Percentiles rank a stretch among this genome's conserved stretches.
Conservation (phyloP, 2,113 vertebrate species). For the Sinocyclocheilus grahami region DNA sequence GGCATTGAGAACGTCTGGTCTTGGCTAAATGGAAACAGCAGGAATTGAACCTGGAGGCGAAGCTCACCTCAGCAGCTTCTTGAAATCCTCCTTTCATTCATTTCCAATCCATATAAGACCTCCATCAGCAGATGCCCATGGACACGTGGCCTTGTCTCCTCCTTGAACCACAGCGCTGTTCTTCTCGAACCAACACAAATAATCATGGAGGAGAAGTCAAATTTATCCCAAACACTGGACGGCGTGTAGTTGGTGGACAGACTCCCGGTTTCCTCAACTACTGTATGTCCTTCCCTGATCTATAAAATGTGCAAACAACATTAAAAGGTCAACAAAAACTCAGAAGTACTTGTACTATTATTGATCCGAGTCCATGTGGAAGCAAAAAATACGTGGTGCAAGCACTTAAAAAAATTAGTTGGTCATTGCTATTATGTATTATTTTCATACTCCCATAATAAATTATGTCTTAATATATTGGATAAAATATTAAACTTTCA, state of each 20-base stretch:
- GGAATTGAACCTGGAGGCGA: neutral
- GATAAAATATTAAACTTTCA: neutral
- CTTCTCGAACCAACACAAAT: conserved; percentile 38
- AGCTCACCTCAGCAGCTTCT: conserved; percentile 6
- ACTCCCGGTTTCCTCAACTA: neutral
- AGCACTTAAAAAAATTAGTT: neutral
- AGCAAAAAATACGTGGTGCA: neutral
- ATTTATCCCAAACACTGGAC: conserved; percentile 34
- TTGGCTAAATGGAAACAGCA: conserved; percentile 10
- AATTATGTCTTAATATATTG: neutral
- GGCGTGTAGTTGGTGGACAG: neutral
- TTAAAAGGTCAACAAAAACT: conserved; percentile 10
- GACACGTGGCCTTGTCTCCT: conserved; percentile 24
- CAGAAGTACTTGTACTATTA: conserved; percentile 4
- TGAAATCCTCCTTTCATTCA: neutral
- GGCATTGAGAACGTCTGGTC: neutral
- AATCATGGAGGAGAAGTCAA: neutral
- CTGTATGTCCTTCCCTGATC: neutral
- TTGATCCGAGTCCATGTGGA: neutral
- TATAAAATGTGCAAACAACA: neutral
- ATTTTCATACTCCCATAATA: neutral
- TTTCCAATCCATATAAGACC: neutral
- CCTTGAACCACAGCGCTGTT: conserved; percentile 13
- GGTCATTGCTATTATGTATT: neutral
- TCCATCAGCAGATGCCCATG: neutral